Percentiles rank a stretch among this genome's conserved stretches.
Evolutionary conservation across 2,113 vertebrate species (phyloP).

Genomic region (cat (Felis catus)): DNA sequence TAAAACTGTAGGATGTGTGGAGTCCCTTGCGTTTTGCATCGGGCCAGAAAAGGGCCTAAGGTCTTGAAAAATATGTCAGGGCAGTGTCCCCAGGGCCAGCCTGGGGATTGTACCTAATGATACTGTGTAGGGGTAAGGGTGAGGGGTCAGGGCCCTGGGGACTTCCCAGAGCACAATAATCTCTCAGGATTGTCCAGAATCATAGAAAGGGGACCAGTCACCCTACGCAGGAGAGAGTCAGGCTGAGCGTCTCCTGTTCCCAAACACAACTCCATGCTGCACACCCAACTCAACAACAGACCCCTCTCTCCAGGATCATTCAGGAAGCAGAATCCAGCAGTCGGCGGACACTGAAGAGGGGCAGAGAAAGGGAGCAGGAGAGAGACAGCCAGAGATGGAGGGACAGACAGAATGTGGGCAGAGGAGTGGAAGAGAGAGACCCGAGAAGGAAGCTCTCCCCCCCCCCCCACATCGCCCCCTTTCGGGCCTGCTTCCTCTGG

Average conservation of each 20-base stretch:
- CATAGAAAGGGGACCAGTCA: background rate
- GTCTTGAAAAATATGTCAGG: background rate
- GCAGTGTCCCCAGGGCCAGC: background rate
- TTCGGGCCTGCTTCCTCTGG: background rate
- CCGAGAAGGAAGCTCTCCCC: background rate
- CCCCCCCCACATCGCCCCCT: background rate
- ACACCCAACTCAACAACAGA: rapidly evolving
- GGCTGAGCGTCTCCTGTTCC: background rate
- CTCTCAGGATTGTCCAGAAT: background rate
- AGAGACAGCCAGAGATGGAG: background rate
- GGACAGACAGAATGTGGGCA: background rate
- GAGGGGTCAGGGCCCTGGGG: background rate
- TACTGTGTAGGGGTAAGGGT: background rate
- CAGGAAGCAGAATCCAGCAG: background rate
- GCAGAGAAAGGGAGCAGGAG: background rate
- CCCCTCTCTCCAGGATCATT: background rate
- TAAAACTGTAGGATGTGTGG: background rate
- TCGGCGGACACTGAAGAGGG: background rate
- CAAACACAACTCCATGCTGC: background rate
- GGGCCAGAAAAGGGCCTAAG: background rate
- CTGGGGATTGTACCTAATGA: background rate
- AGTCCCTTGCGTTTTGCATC: background rate
- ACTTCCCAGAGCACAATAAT: background rate
- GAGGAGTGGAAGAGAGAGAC: background rate
- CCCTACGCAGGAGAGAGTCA: background rate